Conservation (phyloP, 2,888 invertebrate species). For the Amiota communis region DNA sequence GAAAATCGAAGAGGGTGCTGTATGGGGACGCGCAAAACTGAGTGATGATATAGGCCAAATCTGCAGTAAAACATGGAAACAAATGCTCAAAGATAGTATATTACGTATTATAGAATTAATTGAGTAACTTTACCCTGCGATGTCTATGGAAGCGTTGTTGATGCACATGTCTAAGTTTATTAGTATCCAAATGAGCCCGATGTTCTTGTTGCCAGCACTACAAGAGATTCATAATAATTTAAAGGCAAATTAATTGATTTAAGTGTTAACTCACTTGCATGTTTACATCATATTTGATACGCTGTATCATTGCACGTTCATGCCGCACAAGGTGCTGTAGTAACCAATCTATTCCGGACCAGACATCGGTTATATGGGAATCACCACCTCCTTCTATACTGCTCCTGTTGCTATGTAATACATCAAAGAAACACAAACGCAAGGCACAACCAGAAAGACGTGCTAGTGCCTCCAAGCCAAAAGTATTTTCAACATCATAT, state of each 20-base stretch:
- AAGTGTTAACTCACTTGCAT: slow-evolving; percentile 50
- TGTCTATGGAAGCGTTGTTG: slow-evolving; percentile 56
- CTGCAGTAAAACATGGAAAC: slow-evolving; percentile 34
- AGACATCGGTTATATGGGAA: slow-evolving; percentile 34
- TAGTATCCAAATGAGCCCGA: slow-evolving; percentile 48
- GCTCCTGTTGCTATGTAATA: background rate
- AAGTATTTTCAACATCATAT: slow-evolving; percentile 68
- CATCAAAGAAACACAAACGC: slow-evolving; percentile 52
- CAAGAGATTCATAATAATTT: background rate
- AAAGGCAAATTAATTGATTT: background rate
- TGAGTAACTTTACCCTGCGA: slow-evolving; percentile 45
- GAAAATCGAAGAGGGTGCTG: slow-evolving; percentile 58
- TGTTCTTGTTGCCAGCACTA: slow-evolving; percentile 61
- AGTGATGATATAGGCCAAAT: slow-evolving; percentile 49
- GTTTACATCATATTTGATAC: slow-evolving; percentile 62
- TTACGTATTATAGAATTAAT: background rate
- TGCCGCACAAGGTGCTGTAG: slow-evolving; percentile 48
- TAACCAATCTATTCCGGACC: slow-evolving; percentile 51
- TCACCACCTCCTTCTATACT: background rate
- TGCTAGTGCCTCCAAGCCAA: slow-evolving; percentile 62
- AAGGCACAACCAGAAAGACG: slow-evolving; percentile 51
- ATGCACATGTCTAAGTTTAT: slow-evolving; percentile 53
- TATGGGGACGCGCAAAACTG: slow-evolving; percentile 50
- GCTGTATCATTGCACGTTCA: slow-evolving; percentile 47
- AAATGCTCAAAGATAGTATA: background rate